Evolutionary conservation across 2,888 invertebrate species (phyloP).

Genomic region (Parnassius orleans): DNA sequence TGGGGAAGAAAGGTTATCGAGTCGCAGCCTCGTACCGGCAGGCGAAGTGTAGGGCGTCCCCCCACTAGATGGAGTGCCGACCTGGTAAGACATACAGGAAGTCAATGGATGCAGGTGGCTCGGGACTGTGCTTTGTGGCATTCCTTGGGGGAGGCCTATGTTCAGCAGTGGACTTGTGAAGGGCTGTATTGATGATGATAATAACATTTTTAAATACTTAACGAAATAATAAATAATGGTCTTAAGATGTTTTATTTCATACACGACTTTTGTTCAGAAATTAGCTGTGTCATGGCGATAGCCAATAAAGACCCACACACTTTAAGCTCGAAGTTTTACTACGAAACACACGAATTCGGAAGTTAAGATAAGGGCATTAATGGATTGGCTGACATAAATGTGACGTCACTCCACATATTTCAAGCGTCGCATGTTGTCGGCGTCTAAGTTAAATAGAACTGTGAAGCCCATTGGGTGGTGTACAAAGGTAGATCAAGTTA

Average conservation of each 20-base stretch:
- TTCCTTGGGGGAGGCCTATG: too few relatives aligned
- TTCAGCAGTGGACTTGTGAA: too few relatives aligned
- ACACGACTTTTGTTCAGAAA: slow-evolving; percentile 1
- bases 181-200: too few relatives aligned
- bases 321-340: slow-evolving; percentile 45
- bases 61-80: too few relatives aligned
- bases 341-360: slow-evolving; percentile 72
- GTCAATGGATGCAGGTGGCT: too few relatives aligned
- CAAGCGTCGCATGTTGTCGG: slow-evolving; percentile 66
- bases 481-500: slow-evolving; percentile 38
- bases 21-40: too few relatives aligned
- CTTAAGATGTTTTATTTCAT: not conserved
- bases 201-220: not conserved
- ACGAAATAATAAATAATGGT: not conserved
- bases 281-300: slow-evolving; percentile 58
- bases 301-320: slow-evolving; percentile 60
- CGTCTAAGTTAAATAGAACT: slow-evolving; percentile 46
- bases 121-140: too few relatives aligned
- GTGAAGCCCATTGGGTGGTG: slow-evolving; percentile 16
- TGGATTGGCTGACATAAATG: slow-evolving; percentile 80
- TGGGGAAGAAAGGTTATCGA: too few relatives aligned
- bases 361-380: slow-evolving; percentile 77
- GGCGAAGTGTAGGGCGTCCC: too few relatives aligned
- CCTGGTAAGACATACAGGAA: too few relatives aligned
- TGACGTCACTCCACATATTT: slow-evolving; percentile 79